These are phyloP conservation scores for Dynastes grantii DNA, from an alignment of 2,888 invertebrate species.

Conservation along the genomic window DNA sequence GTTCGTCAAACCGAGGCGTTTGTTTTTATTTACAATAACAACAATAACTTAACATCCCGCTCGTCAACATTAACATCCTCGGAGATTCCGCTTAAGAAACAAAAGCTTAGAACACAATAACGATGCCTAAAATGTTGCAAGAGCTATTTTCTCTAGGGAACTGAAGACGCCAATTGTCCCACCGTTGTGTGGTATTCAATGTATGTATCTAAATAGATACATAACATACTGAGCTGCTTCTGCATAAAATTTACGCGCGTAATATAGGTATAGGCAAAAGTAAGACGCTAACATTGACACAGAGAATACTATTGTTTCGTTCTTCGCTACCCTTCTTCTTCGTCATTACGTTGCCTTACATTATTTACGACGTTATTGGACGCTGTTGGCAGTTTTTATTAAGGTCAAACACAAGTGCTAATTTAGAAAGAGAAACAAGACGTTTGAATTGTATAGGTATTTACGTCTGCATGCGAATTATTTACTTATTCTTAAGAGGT, in stretches of 20 bases:
- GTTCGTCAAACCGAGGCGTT: background rate
- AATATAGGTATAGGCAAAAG: background rate
- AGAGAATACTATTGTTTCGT: slow-evolving; percentile 21
- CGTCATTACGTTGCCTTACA: too few species aligned
- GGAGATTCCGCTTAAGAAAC: slow-evolving; percentile 1
- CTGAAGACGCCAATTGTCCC: slow-evolving; percentile 32
- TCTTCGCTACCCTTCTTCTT: slow-evolving; percentile 13
- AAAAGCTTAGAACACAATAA: slow-evolving; percentile 20
- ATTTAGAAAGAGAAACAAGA: slow-evolving; percentile 41
- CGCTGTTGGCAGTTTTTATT: slow-evolving; percentile 36
- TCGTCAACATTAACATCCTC: too few species aligned
- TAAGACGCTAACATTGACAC: slow-evolving; percentile 34
- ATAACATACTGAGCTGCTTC: background rate
- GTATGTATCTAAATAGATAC: background rate
- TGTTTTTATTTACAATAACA: slow-evolving; percentile 14
- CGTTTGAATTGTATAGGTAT: background rate
- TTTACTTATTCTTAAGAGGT: background rate
- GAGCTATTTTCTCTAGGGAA: slow-evolving; percentile 42
- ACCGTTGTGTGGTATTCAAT: slow-evolving; percentile 5
- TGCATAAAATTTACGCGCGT: too few species aligned
- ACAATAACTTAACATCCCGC: too few species aligned
- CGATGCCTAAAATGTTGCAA: slow-evolving; percentile 25
- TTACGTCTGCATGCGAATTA: background rate
- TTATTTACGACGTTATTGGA: too few species aligned
- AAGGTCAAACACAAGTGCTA: slow-evolving; percentile 40